phyloP scores from a whole-genome alignment of 2,888 invertebrate genomes.

The Horisme vitalbata region DNA sequence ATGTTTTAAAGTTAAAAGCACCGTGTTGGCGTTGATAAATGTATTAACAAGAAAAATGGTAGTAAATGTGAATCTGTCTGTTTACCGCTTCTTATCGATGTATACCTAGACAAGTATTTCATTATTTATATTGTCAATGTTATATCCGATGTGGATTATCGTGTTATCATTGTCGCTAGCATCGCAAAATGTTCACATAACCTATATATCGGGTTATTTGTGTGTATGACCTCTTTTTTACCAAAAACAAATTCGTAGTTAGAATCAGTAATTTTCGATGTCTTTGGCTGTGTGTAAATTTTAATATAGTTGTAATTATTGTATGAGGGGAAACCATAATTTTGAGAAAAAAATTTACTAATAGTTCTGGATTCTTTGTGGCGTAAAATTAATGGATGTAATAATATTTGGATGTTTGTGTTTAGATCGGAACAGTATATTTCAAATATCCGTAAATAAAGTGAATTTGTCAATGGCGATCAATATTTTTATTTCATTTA shows the following conservation, averaged over 20 bases:
- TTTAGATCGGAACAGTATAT: slow-evolving; percentile 74
- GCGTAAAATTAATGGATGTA: slow-evolving; percentile 57
- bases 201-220: slow-evolving; percentile 65
- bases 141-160: slow-evolving; percentile 36
- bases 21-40: slow-evolving; percentile 59
- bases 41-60: slow-evolving; percentile 78
- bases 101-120: slow-evolving; percentile 46
- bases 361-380: slow-evolving; percentile 64
- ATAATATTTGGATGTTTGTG: slow-evolving; percentile 70
- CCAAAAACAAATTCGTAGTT: slow-evolving; percentile 62
- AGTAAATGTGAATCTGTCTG: slow-evolving; percentile 57
- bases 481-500: slow-evolving; percentile 53
- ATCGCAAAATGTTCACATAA: slow-evolving; percentile 84
- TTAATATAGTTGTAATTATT: slow-evolving; percentile 63
- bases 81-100: slow-evolving; percentile 61
- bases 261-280: slow-evolving; percentile 76
- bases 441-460: slow-evolving; percentile 76
- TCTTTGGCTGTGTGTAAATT: slow-evolving; percentile 81
- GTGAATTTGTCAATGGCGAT: slow-evolving; percentile 70
- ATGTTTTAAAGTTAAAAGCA: slow-evolving; percentile 44
- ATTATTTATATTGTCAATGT: slow-evolving; percentile 50
- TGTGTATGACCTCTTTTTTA: slow-evolving; percentile 63
- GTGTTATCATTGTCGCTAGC: slow-evolving; percentile 69
- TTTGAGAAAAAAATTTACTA: slow-evolving; percentile 76
- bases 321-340: slow-evolving; percentile 64